phyloP scores from a whole-genome alignment of 2,797 vertebrate species.

The Danio kyathit region DNA sequence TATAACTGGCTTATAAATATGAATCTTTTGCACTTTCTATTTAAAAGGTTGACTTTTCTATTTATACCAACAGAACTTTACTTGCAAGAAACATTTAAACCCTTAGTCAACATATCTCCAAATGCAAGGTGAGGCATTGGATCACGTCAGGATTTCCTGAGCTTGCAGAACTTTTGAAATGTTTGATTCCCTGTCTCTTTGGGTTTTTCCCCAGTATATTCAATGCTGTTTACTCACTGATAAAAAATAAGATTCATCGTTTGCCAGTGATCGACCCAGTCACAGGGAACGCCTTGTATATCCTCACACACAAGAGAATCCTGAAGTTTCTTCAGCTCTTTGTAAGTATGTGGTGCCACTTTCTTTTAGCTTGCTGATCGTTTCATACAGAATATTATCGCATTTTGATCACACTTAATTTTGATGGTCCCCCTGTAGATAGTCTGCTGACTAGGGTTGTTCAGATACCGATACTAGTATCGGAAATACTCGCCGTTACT shows the following conservation, averaged over 20 bases:
- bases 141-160: background rate
- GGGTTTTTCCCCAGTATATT: conserved; percentile 85
- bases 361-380: background rate
- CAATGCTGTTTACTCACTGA: conserved; percentile 97
- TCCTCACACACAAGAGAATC: conserved; percentile 99
- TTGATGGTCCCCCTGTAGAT: no score
- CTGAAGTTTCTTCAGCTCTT: conserved; percentile 99
- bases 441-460: no score
- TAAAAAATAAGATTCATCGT: conserved; percentile 99
- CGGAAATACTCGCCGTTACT: no score
- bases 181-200: background rate
- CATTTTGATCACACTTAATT: no score
- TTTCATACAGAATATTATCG: background rate
- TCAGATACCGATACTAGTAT: no score
- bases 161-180: background rate
- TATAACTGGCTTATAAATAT: no score
- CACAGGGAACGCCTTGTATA: conserved; percentile 99
- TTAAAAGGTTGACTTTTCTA: background rate
- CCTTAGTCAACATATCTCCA: conserved; percentile 98
- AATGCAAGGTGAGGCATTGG: conserved; percentile 87
- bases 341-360: conserved; percentile 82
- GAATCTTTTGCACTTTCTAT: no score
- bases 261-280: conserved; percentile 98
- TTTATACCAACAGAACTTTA: conserved; percentile 87
- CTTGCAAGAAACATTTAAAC: conserved; percentile 98